Percentiles rank a stretch among this genome's conserved stretches.
phyloP scores from a whole-genome alignment of 2,113 vertebrate genomes.

The Rattus norvegicus region GRCr8 NC_086031.1:42052001-42052500 shows the following conservation, averaged over 20 bases:
- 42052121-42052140: not conserved
- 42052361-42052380: too few species aligned
- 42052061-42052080: not conserved
- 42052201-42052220: not conserved
- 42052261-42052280: not conserved
- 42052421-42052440: not conserved
- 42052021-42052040: not conserved
- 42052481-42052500: not conserved
- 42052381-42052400: too few species aligned
- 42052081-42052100: not conserved
- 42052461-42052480: not conserved
- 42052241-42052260: not conserved
- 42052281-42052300: not conserved
- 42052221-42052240: not conserved
- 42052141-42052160: not conserved
- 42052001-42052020: not conserved
- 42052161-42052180: not conserved
- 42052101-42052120: not conserved
- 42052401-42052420: not conserved
- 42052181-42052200: not conserved
- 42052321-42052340: too few species aligned
- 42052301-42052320: too few species aligned
- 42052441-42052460: not conserved
- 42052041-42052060: not conserved
- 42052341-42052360: too few species aligned